phyloP scores from a whole-genome alignment of 2,888 invertebrate genomes.

The Barypeithes pellucidus region DNA sequence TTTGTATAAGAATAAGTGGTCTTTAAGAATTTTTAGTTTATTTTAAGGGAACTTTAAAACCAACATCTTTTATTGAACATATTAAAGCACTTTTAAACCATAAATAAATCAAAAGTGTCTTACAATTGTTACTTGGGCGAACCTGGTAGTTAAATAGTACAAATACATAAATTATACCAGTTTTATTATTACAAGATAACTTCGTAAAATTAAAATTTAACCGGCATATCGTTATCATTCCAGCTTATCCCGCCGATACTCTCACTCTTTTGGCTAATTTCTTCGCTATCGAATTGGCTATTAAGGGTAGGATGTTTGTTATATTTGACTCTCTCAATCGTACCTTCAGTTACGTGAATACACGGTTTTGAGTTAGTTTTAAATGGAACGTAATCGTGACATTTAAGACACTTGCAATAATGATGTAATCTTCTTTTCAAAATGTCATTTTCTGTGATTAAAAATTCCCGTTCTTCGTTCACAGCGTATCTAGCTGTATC shows the following conservation, averaged over 20 bases:
- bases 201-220: constrained; percentile 20
- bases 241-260: constrained; percentile 16
- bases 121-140: too few species aligned
- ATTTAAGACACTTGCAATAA: constrained; percentile 41
- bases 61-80: too few species aligned
- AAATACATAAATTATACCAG: too few species aligned
- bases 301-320: constrained; percentile 41
- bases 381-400: constrained; percentile 46
- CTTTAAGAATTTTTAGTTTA: too few species aligned
- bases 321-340: constrained; percentile 55
- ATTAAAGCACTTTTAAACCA: too few species aligned
- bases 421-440: constrained; percentile 51
- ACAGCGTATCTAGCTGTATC: constrained; percentile 62
- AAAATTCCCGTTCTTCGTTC: constrained; percentile 64
- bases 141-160: too few species aligned
- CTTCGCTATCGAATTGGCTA: constrained; percentile 22
- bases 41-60: too few species aligned
- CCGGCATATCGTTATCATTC: neutral
- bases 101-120: too few species aligned
- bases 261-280: constrained; percentile 28
- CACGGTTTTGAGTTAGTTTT: constrained; percentile 16
- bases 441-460: constrained; percentile 64
- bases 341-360: constrained; percentile 55
- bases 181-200: neutral
- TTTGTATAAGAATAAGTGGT: too few species aligned